Percentiles rank a stretch among this genome's conserved stretches.
Conservation (phyloP, 2,797 vertebrate genomes). For the Silurus lanzhouensis region DNA sequence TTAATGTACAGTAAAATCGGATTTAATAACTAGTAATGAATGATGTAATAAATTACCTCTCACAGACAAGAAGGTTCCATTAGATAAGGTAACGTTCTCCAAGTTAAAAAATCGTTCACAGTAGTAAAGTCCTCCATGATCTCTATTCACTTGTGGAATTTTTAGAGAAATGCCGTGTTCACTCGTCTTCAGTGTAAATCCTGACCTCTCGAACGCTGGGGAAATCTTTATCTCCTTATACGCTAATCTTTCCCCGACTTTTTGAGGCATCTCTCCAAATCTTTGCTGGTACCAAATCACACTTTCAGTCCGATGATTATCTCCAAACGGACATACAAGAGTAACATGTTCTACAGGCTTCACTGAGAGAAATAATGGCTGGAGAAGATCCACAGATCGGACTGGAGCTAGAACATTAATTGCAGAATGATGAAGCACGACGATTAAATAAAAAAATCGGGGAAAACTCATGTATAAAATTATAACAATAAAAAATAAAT, state of each 20-base stretch:
- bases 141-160: not conserved
- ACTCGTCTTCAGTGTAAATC: not conserved
- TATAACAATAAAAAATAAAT: too few relatives aligned
- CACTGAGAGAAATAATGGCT: not conserved
- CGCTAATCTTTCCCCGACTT: not conserved
- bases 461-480: too few relatives aligned
- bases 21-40: too few relatives aligned
- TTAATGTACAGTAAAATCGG: not conserved
- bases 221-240: not conserved
- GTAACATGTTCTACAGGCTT: not conserved
- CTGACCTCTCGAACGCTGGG: not conserved
- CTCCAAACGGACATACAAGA: not conserved
- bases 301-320: not conserved
- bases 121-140: constrained; percentile 9
- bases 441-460: too few relatives aligned
- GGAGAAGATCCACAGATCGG: not conserved
- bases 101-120: not conserved
- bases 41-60: not conserved
- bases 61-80: not conserved
- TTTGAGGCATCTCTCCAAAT: not conserved
- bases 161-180: not conserved
- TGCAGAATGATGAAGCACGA: too few relatives aligned
- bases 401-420: not conserved
- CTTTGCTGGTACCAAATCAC: constrained; percentile 18
- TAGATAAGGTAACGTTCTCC: not conserved